Percentiles rank a stretch among this genome's conserved stretches.
phyloP scores from a whole-genome alignment of 2,797 vertebrate species.

The Coregonus ussuriensis region DNA sequence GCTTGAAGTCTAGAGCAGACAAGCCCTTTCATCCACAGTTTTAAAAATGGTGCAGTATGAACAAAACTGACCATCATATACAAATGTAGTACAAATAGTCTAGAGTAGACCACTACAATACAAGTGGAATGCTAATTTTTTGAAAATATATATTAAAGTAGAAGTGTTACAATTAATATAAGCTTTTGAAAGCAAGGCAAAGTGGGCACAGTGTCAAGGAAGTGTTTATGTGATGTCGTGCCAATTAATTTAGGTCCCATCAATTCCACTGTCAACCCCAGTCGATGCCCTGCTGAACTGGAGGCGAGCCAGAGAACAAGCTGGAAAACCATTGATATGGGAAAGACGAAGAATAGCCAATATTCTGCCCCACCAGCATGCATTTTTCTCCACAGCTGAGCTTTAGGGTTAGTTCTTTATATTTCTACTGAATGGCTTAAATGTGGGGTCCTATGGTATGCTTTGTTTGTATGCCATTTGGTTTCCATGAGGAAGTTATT shows the following conservation, averaged over 20 bases:
- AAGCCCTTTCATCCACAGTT: not conserved
- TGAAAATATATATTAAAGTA: too few relatives aligned
- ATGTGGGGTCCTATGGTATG: not conserved
- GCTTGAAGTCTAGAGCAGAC: not conserved
- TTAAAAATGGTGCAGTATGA: conserved; percentile 6
- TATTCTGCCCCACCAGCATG: not conserved
- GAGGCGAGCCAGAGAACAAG: not conserved
- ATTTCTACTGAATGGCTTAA: conserved; percentile 1
- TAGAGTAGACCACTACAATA: not conserved
- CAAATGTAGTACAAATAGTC: not conserved
- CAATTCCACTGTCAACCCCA: conserved; percentile 14
- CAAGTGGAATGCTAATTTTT: too few relatives aligned
- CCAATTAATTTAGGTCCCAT: conserved; percentile 16
- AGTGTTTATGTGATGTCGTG: conserved; percentile 9
- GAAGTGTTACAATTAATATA: not conserved
- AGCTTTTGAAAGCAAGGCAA: conserved; percentile 24
- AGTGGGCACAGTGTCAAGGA: conserved; percentile 26
- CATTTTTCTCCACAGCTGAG: conserved; percentile 13
- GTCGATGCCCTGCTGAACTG: conserved; percentile 1
- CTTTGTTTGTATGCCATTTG: not conserved
- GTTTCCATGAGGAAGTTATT: not conserved
- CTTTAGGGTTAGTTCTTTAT: not conserved
- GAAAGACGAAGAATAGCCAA: not conserved
- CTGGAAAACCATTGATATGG: conserved; percentile 1
- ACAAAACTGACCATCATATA: not conserved